phyloP scores from a whole-genome alignment of 2,113 vertebrate genomes.

The Oreocharis arfaki region DNA sequence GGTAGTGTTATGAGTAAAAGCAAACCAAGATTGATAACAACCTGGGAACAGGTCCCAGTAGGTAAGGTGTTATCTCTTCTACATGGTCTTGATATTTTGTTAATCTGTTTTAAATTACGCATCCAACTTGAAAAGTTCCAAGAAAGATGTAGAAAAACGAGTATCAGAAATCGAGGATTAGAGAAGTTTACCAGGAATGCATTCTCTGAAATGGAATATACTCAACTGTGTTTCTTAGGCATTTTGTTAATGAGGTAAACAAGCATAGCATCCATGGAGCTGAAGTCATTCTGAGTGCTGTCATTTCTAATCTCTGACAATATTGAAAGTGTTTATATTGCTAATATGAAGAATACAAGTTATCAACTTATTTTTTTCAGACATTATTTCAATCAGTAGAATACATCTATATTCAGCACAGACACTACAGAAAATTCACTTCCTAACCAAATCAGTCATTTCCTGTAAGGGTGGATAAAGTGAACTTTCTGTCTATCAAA shows the following conservation, averaged over 20 bases:
- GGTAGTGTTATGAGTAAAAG: constrained; percentile 83
- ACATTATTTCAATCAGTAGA: background rate
- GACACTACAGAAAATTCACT: background rate
- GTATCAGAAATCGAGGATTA: background rate
- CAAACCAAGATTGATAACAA: constrained; percentile 88
- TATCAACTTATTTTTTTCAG: background rate
- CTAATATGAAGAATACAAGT: background rate
- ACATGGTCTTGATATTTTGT: background rate
- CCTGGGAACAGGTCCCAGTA: constrained; percentile 89
- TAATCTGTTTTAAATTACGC: background rate
- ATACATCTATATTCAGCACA: background rate
- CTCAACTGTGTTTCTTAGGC: background rate
- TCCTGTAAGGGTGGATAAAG: background rate
- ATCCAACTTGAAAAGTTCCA: background rate
- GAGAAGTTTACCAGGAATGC: background rate
- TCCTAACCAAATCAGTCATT: background rate
- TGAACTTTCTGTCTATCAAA: background rate
- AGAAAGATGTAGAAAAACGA: background rate
- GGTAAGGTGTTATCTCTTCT: constrained; percentile 74
- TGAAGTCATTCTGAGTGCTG: background rate
- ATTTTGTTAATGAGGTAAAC: background rate
- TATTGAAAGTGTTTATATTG: background rate
- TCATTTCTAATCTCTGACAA: background rate
- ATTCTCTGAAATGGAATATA: background rate
- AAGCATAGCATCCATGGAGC: background rate